Evolutionary conservation across 30 jellyfish, hydroid and myxozoan genomes (phyloP), one percentile per base, ranked within the genome.

Genomic region (Hydractinia symbiolongicarpus): DNA sequence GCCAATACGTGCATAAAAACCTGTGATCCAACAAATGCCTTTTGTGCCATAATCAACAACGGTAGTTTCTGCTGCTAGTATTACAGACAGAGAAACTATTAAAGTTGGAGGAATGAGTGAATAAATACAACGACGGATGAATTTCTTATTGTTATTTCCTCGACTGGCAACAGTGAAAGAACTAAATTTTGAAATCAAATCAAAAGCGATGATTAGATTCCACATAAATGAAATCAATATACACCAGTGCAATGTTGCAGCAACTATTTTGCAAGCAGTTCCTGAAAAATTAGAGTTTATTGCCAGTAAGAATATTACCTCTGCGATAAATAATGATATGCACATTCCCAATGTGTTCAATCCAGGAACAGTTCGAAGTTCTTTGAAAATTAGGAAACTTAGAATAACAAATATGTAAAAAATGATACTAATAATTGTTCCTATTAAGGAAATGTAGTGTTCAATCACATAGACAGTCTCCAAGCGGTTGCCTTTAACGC

Each of bases 191-290:
- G 44, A 30, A 30, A 30, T 30, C 44, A 30, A 30, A 30, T 30
- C 44, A 30, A 30, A 30, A 11, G 69, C 15, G 19, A 58, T 58
- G 15, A 58, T 58, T 3, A 58, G 19, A 13, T 11, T 17, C 69
- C 69, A 58, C 17, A 58, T 11, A 3, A 58, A 58, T 11, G 69
- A 13, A 16, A 0, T 11, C 19, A 58, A 16, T 11, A 58, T 13
- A 16, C 69, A 11, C 69, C 69, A 58, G 19, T 58, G 69, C 69
- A 58, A 11, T 58, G 69, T 17, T 58, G 19, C 69, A 58, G 69
- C 69, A 11, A 58, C 69, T 58, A 16, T 3, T 13, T 13, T 58
- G 69, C 69, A 58, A 0, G 69, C 15, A 11, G 69, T 58, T 58
- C 19, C 19, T 11, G 15, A 13, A 11, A 11, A 13, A 58, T 58